phyloP scores from a whole-genome alignment of 2,888 invertebrate species.

The Epistrophella euchroma region DNA sequence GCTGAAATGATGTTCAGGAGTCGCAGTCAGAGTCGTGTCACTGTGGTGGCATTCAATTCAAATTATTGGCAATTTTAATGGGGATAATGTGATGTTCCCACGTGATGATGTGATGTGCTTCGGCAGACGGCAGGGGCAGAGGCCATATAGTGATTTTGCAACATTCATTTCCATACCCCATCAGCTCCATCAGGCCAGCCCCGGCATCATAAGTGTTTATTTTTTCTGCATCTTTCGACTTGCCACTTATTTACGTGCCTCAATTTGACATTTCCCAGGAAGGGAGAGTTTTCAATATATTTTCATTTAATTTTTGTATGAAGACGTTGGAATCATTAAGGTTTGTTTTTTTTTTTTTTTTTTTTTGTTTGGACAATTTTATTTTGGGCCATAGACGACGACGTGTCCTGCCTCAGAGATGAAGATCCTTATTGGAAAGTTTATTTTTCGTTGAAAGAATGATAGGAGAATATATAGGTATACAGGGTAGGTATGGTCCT shows the following conservation, averaged over 20 bases:
- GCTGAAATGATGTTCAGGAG: constrained; percentile 36
- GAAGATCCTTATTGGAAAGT: constrained; percentile 17
- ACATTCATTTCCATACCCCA: constrained; percentile 40
- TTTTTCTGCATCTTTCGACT: not conserved
- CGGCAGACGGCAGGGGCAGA: not conserved
- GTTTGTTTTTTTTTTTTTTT: not conserved
- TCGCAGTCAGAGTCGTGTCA: constrained; percentile 66
- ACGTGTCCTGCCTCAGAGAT: constrained; percentile 45
- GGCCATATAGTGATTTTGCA: constrained; percentile 46
- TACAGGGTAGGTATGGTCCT: too few relatives aligned
- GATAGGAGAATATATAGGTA: not conserved
- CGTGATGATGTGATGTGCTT: constrained; percentile 46
- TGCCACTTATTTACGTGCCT: constrained; percentile 50
- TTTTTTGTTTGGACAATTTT: constrained; percentile 32
- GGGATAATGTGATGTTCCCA: constrained; percentile 71
- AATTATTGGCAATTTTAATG: constrained; percentile 76
- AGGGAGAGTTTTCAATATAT: constrained; percentile 56
- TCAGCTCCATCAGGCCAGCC: too few relatives aligned
- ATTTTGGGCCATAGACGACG: not conserved
- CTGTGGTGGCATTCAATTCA: constrained; percentile 73
- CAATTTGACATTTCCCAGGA: constrained; percentile 61
- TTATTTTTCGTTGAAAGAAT: constrained; percentile 33
- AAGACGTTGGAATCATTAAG: constrained; percentile 48
- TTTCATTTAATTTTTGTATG: not conserved
- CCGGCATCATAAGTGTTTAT: not conserved